Evolutionary conservation across 2,797 vertebrate genomes (phyloP).

Genomic region (Brachymystax lenok): DNA sequence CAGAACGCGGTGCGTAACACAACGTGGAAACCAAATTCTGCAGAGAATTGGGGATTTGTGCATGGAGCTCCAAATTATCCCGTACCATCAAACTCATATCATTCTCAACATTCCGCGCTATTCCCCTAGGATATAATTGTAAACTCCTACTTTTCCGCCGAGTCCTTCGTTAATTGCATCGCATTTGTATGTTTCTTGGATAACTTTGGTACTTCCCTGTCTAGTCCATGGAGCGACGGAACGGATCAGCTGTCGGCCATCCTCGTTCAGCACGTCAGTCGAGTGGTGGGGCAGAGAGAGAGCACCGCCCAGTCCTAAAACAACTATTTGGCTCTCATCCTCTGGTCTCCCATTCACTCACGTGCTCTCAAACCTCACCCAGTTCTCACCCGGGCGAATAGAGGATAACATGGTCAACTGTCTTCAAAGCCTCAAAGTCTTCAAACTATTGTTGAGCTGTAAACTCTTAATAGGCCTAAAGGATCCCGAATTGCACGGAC

Average conservation of each 20-base stretch:
- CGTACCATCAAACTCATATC: neutral
- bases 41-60: neutral
- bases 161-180: constrained; percentile 2
- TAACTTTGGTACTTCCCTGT: neutral
- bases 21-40: neutral
- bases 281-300: neutral
- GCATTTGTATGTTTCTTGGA: neutral
- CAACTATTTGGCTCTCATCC: neutral
- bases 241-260: constrained; percentile 12
- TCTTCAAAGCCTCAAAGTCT: neutral
- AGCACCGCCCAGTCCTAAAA: constrained; percentile 9
- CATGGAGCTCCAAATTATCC: neutral
- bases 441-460: neutral
- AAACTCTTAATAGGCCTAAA: too few relatives aligned
- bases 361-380: neutral
- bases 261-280: neutral
- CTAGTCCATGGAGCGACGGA: neutral
- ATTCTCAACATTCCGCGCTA: neutral
- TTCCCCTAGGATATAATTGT: neutral
- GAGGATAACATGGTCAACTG: neutral
- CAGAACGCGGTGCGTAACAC: neutral
- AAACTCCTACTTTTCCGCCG: neutral
- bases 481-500: neutral
- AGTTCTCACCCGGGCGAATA: neutral
- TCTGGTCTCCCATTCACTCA: neutral